Conservation (phyloP, 1,140 invertebrate species). For the Hesperophylax magnus region DNA sequence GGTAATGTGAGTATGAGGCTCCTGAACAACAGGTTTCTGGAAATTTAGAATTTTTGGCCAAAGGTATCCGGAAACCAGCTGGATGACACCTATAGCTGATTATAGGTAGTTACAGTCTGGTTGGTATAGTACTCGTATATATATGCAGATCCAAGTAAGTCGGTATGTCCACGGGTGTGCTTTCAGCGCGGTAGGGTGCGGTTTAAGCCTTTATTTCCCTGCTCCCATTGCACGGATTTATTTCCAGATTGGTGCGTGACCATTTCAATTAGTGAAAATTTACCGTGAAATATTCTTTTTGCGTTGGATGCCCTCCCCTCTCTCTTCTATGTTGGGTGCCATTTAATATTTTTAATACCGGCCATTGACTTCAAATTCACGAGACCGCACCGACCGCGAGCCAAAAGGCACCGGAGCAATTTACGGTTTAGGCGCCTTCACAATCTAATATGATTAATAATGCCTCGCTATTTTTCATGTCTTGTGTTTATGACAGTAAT, state of each 20-base stretch:
- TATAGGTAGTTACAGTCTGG: neutral
- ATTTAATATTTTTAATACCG: neutral
- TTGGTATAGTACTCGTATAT: neutral
- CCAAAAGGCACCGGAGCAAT: no score
- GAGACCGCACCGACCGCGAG: no score
- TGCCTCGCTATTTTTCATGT: no score
- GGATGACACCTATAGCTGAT: neutral
- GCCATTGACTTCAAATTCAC: no score
- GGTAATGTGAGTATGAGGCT: no score
- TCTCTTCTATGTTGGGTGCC: neutral
- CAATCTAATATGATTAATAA: no score
- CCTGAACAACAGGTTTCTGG: neutral
- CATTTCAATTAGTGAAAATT: conserved; percentile 36
- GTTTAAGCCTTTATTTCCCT: conserved; percentile 50
- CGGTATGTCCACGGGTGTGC: conserved; percentile 9
- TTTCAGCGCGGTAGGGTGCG: conserved; percentile 53
- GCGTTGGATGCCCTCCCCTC: neutral
- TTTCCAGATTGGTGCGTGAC: conserved; percentile 24
- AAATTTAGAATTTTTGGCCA: neutral
- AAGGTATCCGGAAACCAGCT: neutral
- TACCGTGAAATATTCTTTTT: conserved; percentile 20
- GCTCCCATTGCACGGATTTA: conserved; percentile 26
- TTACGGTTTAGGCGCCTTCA: no score
- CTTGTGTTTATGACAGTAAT: no score
- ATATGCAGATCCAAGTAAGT: neutral